Evolutionary conservation across 2,888 invertebrate genomes (phyloP), one percentile per base, ranked within the genome.

Genomic region (Ophonus ardosiacus): DNA sequence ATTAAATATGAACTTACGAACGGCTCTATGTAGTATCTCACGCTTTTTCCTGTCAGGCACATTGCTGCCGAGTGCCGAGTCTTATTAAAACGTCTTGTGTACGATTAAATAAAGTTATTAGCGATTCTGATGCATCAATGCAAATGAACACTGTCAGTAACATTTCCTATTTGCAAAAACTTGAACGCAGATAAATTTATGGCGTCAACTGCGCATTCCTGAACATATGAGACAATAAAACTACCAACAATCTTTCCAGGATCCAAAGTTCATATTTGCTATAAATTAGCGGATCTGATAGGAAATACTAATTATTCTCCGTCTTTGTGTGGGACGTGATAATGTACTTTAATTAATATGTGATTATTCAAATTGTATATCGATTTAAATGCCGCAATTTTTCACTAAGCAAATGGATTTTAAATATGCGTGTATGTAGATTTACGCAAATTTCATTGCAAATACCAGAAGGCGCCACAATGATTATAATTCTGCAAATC

Each of bases 281-380:
- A 78, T 57, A 78, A 78, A 78, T 78, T 57, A 78, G 31, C 24
- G 31, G 24, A 78, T 78, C 78, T 17, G 56, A 40, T 74, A 82
- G 68, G 17, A 71, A 76, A 83, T 83, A 83, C 61, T 74, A 83
- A 83, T 83, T 74, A 74, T 76, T 76, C 74, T 18, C 2, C 40
- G 56, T 65, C 56, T 51, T 78, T 78, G 84, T 74, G 84, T 83
- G 74, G 83, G 84, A 57, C 21, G 63, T 31, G 84, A 84, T 84
- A 84, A 84, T 84, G 61, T 40, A 71, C 71, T 74, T 81, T 74
- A 82, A 82, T 82, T 82, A 82, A 82, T 82, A 82, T 21, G 71
- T 74, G 74, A 82, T 82, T 82, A 82, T 82, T 82, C 59, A 71
- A 82, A 82, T 71, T 56, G 74, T 68, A 31, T 59, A 63, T 24